Conservation (phyloP, 2,888 invertebrate genomes). For the Coelinius sp. region DNA sequence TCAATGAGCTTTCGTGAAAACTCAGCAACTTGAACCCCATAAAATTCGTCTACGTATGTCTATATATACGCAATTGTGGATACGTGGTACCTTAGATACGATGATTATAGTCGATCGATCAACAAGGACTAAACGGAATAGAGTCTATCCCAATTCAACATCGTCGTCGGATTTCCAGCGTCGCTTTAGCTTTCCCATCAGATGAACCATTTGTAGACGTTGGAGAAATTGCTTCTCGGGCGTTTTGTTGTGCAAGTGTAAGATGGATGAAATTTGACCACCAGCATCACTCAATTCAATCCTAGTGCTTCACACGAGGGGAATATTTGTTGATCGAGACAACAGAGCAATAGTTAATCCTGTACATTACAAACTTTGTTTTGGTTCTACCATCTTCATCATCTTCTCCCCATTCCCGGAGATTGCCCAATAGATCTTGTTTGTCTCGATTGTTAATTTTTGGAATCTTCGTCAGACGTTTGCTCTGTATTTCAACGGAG, state of each 20-base stretch:
- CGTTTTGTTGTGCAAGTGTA: slow-evolving; percentile 27
- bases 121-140: slow-evolving; percentile 44
- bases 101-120: slow-evolving; percentile 46
- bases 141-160: slow-evolving; percentile 33
- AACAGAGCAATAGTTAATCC: neutral
- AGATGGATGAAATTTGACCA: slow-evolving; percentile 12
- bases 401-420: neutral
- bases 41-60: neutral
- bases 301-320: neutral
- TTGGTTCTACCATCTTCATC: neutral
- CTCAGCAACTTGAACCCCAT: neutral
- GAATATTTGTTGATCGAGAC: slow-evolving; percentile 15
- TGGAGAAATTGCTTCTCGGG: slow-evolving; percentile 32
- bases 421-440: neutral
- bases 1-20: neutral
- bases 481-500: neutral
- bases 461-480: neutral
- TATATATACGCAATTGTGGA: slow-evolving; percentile 1
- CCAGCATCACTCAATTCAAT: neutral
- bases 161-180: slow-evolving; percentile 4
- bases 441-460: neutral
- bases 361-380: neutral
- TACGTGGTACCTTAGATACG: slow-evolving; percentile 35
- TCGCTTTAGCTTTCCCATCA: slow-evolving; percentile 5
- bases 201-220: slow-evolving; percentile 24